Conservation (phyloP, 2,888 invertebrate genomes). For the Cephus pygmeus region DNA sequence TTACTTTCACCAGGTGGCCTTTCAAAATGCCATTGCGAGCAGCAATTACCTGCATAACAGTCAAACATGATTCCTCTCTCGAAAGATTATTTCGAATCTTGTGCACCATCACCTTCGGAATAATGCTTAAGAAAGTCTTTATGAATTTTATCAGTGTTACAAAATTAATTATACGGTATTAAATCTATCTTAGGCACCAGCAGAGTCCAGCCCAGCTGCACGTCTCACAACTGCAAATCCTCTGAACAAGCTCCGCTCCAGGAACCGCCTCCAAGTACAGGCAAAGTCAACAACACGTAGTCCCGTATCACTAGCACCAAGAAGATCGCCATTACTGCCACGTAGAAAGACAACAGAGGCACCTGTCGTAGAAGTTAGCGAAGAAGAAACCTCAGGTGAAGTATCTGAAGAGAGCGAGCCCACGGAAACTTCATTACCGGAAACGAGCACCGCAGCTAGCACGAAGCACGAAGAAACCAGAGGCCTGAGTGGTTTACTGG, state of each 20-base stretch:
- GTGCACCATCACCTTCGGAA: not conserved
- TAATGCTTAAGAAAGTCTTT: not conserved
- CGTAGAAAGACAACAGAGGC: conserved; percentile 58
- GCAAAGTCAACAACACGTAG: conserved; percentile 58
- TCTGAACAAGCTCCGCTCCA: conserved; percentile 63
- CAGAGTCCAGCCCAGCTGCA: conserved; percentile 52
- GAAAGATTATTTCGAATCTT: not conserved
- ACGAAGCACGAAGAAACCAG: conserved; percentile 58
- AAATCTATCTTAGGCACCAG: conserved; percentile 50
- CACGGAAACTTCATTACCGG: conserved; percentile 33
- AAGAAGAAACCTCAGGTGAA: conserved; percentile 37
- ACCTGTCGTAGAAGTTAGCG: conserved; percentile 37
- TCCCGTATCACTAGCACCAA: conserved; percentile 46
- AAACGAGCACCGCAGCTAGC: conserved; percentile 53
- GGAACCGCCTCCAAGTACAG: conserved; percentile 64
- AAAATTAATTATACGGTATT: not conserved
- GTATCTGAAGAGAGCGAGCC: conserved; percentile 6
- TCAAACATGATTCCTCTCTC: not conserved
- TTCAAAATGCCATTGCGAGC: conserved; percentile 57
- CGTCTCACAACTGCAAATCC: conserved; percentile 59
- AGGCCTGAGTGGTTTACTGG: conserved; percentile 71
- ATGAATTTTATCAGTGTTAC: not conserved
- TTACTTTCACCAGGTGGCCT: conserved; percentile 60
- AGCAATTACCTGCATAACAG: not conserved
- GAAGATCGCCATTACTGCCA: conserved; percentile 57